A percentile compares a stretch with the other conserved stretches of the same genome.
These are phyloP conservation scores for Phalacrocorax pelagicus DNA, from an alignment of 2,113 vertebrate species.

Conservation along the genomic window DNA sequence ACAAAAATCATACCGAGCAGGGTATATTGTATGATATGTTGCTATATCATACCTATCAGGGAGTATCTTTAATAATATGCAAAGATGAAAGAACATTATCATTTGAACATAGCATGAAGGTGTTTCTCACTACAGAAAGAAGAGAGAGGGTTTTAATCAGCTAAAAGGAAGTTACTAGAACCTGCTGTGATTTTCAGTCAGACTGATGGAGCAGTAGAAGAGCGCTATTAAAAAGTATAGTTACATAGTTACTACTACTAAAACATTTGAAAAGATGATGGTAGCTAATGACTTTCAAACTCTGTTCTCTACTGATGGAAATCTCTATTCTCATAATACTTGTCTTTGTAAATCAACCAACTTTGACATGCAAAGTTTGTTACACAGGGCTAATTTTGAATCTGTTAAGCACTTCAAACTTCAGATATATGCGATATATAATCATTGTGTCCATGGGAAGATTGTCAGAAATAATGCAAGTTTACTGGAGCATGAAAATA, in stretches of 20 bases:
- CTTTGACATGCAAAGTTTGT: not conserved
- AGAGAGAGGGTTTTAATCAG: not conserved
- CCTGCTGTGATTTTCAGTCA: not conserved
- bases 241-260: not conserved
- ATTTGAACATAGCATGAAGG: not conserved
- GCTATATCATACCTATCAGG: not conserved
- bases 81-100: not conserved
- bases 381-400: not conserved
- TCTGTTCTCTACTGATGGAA: not conserved
- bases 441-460: not conserved
- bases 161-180: not conserved
- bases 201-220: not conserved
- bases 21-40: not conserved
- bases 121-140: not conserved
- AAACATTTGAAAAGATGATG: conserved; percentile 21
- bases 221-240: not conserved
- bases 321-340: not conserved
- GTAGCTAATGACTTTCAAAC: conserved; percentile 1
- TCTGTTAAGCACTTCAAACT: not conserved
- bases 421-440: not conserved
- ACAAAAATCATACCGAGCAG: not conserved
- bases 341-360: not conserved
- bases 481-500: not conserved
- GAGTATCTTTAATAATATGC: not conserved
- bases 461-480: not conserved